phyloP scores from a whole-genome alignment of 2,888 invertebrate genomes.

The Ligdia adustata region DNA sequence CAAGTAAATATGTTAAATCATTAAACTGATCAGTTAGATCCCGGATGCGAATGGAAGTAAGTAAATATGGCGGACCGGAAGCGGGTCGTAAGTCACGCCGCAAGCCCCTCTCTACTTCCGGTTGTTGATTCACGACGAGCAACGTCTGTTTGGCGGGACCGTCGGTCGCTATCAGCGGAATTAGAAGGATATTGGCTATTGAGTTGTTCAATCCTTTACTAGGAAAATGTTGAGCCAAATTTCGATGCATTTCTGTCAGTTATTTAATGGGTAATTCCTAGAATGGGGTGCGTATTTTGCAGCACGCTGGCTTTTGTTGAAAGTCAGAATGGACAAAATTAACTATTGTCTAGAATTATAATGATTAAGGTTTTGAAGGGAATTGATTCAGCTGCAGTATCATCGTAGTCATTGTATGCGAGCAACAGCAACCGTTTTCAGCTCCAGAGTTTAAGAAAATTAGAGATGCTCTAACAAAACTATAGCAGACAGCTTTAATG shows the following conservation, averaged over 20 bases:
- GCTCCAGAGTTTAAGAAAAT: no score
- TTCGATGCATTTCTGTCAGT: background rate
- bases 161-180: conserved; percentile 21
- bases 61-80: conserved; percentile 78
- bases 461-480: no score
- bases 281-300: no score
- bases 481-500: no score
- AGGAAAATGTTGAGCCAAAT: background rate
- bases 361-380: no score
- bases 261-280: no score
- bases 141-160: conserved; percentile 39
- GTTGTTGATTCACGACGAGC: conserved; percentile 50
- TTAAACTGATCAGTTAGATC: conserved; percentile 50
- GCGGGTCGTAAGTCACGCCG: conserved; percentile 79
- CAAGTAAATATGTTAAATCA: conserved; percentile 28
- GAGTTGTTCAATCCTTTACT: conserved; percentile 8
- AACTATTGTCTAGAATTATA: no score
- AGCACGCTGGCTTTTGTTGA: no score
- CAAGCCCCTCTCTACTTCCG: conserved; percentile 66
- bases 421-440: no score
- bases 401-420: no score
- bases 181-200: conserved; percentile 32
- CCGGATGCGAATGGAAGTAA: conserved; percentile 65
- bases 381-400: no score
- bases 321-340: no score